Conservation (phyloP, 2,113 vertebrate species). For the Nematolebias whitei region DNA sequence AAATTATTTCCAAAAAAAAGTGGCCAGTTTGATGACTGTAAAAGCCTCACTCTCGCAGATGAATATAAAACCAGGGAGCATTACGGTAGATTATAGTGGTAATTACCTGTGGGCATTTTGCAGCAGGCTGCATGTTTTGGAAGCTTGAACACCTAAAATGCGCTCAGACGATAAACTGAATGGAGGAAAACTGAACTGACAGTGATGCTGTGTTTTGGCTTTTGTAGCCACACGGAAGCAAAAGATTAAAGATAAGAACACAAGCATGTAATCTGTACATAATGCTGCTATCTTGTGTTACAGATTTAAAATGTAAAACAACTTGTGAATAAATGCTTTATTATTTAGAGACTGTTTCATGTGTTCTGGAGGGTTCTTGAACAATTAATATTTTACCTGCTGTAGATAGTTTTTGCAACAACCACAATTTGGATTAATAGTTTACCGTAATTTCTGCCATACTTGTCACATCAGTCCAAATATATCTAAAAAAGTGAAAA, state of each 20-base stretch:
- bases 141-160: constrained; percentile 32
- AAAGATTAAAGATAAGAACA: constrained; percentile 40
- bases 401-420: too few relatives aligned
- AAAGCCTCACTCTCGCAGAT: constrained; percentile 60
- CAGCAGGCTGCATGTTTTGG: constrained; percentile 27
- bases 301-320: constrained; percentile 16
- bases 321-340: constrained; percentile 38
- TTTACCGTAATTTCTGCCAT: too few relatives aligned
- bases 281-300: constrained; percentile 3
- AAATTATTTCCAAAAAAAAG: constrained; percentile 52
- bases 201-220: constrained; percentile 51
- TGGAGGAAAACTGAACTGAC: constrained; percentile 27
- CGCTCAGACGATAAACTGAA: constrained; percentile 36
- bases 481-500: too few relatives aligned
- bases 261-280: constrained; percentile 15
- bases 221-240: constrained; percentile 36
- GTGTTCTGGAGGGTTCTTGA: neutral
- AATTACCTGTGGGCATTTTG: constrained; percentile 54
- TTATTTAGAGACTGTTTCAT: constrained; percentile 11
- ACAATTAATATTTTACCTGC: too few relatives aligned
- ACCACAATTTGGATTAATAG: too few relatives aligned
- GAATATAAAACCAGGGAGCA: constrained; percentile 67
- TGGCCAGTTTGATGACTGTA: constrained; percentile 64
- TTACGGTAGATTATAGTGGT: constrained; percentile 63
- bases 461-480: too few relatives aligned